Evolutionary conservation across 1,140 invertebrate genomes (phyloP), one percentile per base, ranked within the genome.

Genomic region (Brachystomella parvula): DNA sequence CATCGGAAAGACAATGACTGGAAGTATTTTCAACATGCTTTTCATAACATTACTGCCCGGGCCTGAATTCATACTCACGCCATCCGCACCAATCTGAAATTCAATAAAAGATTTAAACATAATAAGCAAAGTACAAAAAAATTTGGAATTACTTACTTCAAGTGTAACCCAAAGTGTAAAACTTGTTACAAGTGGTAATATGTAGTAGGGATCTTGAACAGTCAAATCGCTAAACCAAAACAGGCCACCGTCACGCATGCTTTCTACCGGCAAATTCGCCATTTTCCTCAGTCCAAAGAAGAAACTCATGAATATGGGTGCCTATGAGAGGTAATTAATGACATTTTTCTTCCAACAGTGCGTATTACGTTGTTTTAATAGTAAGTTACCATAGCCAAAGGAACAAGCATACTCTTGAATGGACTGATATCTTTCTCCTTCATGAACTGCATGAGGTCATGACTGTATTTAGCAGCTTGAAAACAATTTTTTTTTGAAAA

Each of bases 221-320:
- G 92, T 94, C 17, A 99, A 82, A 83, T 99, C 92, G 0, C 82
- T 81, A 76, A 98, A 95, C 96, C 96, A 99, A 61, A 82, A 86
- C 0, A 94, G 66, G 2, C 96, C 96, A n/a, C 95, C 96, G 26
- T 82, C 78, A 67, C 84, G 84, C 82, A 98, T 82, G 76, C 90
- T 93, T 63, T 91, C 89, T 15, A 98, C 86, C 1, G 93, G 94
- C 12, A 87, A 79, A 74, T 87, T 88, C 0, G 92, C 84, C 92
- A 98, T 96, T 75, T 75, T 69, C 75, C 89, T 81, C 15, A 98
- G 76, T 0, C 85, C 91, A 75, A 91, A 81, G 75, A 96, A 97
- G 75, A 94, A 89, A 6, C 93, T 94, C 44, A 97, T 78, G 77
- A 98, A 97, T 3, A 97, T 76, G 0, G 94, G 93, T 12, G 87